Evolutionary conservation across 2,113 vertebrate genomes (phyloP).

Genomic region (Hucho hucho): DNA sequence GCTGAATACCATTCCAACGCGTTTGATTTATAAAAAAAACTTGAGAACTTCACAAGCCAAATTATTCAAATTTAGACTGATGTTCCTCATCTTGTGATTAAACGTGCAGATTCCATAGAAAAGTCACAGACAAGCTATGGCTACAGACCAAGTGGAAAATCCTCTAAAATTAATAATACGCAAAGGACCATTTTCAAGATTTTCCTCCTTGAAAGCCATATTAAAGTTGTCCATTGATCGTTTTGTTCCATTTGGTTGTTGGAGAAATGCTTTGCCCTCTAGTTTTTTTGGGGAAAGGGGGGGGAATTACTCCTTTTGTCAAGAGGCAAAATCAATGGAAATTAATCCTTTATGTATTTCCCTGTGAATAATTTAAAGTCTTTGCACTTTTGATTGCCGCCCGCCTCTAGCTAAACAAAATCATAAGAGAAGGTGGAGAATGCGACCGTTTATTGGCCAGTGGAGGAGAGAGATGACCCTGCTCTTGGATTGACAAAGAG

Average conservation of each 20-base stretch:
- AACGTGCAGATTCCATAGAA: conserved; percentile 57
- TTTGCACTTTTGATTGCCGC: conserved; percentile 72
- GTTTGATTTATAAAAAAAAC: conserved; percentile 57
- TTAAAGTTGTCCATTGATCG: conserved; percentile 66
- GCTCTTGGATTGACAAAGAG: conserved; percentile 71
- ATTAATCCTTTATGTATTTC: conserved; percentile 79
- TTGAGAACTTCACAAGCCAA: conserved; percentile 52
- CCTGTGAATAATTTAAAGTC: conserved; percentile 74
- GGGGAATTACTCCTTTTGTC: conserved; percentile 72
- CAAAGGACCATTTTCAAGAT: conserved; percentile 63
- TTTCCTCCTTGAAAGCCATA: conserved; percentile 61
- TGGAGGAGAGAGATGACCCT: conserved; percentile 74
- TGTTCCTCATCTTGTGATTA: conserved; percentile 52
- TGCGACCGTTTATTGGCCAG: conserved; percentile 72
- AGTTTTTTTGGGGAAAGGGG: conserved; percentile 18
- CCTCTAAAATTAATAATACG: conserved; percentile 60
- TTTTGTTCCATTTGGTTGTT: conserved; percentile 65
- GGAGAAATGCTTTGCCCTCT: conserved; percentile 59
- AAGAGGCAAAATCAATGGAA: conserved; percentile 76
- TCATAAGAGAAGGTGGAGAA: conserved; percentile 75
- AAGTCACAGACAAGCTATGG: conserved; percentile 48
- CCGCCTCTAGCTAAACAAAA: conserved; percentile 66
- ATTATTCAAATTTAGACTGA: conserved; percentile 67
- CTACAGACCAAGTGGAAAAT: conserved; percentile 66
- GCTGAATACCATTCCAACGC: conserved; percentile 54